Evolutionary conservation across 2,888 invertebrate species (phyloP).

Genomic region (Pyralis farinalis): DNA sequence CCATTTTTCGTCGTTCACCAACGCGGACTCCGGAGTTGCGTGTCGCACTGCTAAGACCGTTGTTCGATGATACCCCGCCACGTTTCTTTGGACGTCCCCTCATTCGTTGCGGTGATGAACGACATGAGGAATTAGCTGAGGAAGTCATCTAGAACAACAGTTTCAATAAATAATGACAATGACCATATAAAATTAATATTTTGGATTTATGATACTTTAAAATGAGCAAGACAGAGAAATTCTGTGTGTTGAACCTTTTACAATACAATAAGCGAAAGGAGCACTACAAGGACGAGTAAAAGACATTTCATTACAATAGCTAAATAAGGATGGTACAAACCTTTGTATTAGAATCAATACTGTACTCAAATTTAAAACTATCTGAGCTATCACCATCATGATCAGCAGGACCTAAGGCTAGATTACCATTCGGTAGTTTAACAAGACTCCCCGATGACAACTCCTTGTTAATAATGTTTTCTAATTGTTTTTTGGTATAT

Average conservation of each 20-base stretch:
- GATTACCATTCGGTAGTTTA: slow-evolving; percentile 85
- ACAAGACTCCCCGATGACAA: slow-evolving; percentile 85
- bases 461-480: slow-evolving; percentile 85
- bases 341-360: slow-evolving; percentile 63
- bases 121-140: slow-evolving; percentile 73
- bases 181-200: too few species aligned
- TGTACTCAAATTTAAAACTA: slow-evolving; percentile 70
- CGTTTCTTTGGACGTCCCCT: slow-evolving; percentile 69
- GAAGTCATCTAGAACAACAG: slow-evolving; percentile 60
- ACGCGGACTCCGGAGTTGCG: slow-evolving; percentile 72
- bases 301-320: too few species aligned
- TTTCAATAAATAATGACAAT: slow-evolving; percentile 4
- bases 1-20: slow-evolving; percentile 85
- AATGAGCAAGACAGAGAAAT: too few species aligned
- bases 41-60: slow-evolving; percentile 39
- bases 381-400: slow-evolving; percentile 80
- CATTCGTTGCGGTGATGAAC: slow-evolving; percentile 71
- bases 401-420: slow-evolving; percentile 83
- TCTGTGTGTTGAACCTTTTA: too few species aligned
- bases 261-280: too few species aligned
- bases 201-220: too few species aligned
- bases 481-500: slow-evolving; percentile 82
- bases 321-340: slow-evolving; percentile 27
- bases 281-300: too few species aligned
- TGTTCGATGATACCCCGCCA: slow-evolving; percentile 45